Base-by-base conservation (phyloP, 2,113 vertebrate genomes). In the Epinephelus moara region DNA sequence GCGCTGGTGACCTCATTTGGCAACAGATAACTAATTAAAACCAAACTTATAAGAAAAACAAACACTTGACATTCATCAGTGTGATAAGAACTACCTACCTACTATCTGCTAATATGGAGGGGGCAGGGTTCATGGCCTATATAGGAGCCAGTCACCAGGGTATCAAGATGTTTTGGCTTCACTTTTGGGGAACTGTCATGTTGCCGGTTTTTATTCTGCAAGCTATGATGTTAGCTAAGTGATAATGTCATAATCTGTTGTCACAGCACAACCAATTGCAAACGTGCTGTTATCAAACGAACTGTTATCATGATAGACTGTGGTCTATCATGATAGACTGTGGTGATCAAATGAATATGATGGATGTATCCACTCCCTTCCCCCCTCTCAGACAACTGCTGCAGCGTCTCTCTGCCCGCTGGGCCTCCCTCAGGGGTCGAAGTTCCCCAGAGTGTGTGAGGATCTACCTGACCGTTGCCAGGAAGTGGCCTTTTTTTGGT, bases 401-500 rank as follows among this genome's bases (percentile, higher is more conserved):
- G 87, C 97, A 98, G 92, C 93, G 96, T 53, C 93, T 99, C 45
- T 97, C 97, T 4, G 95, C 95, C 1, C 95, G 97, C 75, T 99
- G 98, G 98, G 96, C 96, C 90, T 97, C 98, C 53, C 97, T 99
- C 59, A 96, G 96, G 70, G 96, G 97, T 67, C 97, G 97, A 77
- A 96, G 94, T 45, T 93, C 95, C 57, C 89, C 96, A 0, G 98
- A 99, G 55, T 99, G 98, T 8, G 91, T 97, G 70, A 96, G 98
- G 85, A 99, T 99, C 88, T 99, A 98, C 67, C 95, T 99, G 90
- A 97, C 97, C 0, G 98, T 99, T 30, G 97, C 97, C 81, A 96
- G 97, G 88, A 99, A 99, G 91, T 99, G 98, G 98, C 93, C 96
- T 0, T 97, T 98, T 93, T 99, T 98, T 83, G 98, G 98, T 25